Evolutionary conservation across 2,888 invertebrate species (phyloP).

Genomic region (Argyra leucocephala): DNA sequence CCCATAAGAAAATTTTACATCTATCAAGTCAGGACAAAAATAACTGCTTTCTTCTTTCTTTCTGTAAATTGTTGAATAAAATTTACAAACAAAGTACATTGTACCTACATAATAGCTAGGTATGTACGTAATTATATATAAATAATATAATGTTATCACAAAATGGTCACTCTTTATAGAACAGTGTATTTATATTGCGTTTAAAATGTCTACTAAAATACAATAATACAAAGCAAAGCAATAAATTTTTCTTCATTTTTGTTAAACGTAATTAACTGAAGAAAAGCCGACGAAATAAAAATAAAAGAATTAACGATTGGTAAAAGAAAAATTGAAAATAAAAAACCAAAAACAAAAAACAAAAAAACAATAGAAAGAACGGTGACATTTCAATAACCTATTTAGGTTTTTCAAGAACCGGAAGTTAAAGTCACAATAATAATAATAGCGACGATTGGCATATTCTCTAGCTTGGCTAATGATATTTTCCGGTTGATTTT

Average conservation of each 20-base stretch:
- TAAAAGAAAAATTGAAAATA: background rate
- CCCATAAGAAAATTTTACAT: no score
- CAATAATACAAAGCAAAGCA: no score
- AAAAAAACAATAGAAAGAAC: background rate
- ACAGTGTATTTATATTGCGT: background rate
- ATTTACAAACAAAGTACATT: no score
- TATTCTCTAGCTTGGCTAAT: slow-evolving; percentile 5
- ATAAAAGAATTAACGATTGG: background rate
- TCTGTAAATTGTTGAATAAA: no score
- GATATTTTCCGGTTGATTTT: slow-evolving; percentile 9
- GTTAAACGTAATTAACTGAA: no score
- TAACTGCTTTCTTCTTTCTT: no score
- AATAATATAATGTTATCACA: no score
- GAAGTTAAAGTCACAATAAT: slow-evolving; percentile 1
- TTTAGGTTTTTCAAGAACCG: background rate
- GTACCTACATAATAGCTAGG: no score
- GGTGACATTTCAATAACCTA: slow-evolving; percentile 6
- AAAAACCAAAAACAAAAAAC: background rate
- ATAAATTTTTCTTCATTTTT: background rate
- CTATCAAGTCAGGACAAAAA: no score
- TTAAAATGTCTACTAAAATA: background rate
- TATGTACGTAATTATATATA: no score
- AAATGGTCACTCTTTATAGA: background rate
- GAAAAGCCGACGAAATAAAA: background rate
- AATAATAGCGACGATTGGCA: slow-evolving; percentile 8